Evolutionary conservation across 2,888 invertebrate species (phyloP).

Genomic region (Xylocampa areola): DNA sequence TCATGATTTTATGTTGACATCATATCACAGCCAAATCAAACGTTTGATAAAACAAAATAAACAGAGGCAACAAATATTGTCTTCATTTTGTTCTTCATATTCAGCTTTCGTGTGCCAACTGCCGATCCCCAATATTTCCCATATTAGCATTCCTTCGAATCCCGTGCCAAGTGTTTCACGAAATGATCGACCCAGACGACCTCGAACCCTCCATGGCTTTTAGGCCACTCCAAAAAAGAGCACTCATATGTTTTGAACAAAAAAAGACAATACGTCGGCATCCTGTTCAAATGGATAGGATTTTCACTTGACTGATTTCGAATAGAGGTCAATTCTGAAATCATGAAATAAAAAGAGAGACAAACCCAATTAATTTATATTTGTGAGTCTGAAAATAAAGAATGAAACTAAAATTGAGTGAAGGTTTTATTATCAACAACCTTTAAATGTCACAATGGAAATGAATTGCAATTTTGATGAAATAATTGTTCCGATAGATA

Average conservation of each 20-base stretch:
- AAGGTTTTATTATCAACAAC: too few relatives aligned
- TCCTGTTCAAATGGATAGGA: neutral
- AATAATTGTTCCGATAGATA: too few relatives aligned
- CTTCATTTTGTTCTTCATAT: neutral
- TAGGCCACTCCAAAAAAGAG: conserved; percentile 28
- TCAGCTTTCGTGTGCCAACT: conserved; percentile 36
- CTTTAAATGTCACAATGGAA: too few relatives aligned
- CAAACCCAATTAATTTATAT: too few relatives aligned
- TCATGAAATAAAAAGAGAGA: neutral
- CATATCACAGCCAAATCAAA: too few relatives aligned
- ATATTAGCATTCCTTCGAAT: conserved; percentile 20
- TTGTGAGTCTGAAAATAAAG: too few relatives aligned
- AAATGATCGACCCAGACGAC: conserved; percentile 27
- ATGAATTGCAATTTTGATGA: too few relatives aligned
- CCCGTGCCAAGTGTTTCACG: conserved; percentile 41
- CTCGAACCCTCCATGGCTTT: conserved; percentile 27
- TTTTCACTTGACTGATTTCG: neutral
- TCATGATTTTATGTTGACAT: too few relatives aligned
- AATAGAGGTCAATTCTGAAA: neutral
- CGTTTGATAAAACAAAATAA: neutral
- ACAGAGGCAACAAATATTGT: conserved; percentile 3
- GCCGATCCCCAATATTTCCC: conserved; percentile 4
- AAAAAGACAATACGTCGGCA: neutral
- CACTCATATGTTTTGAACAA: conserved; percentile 31
- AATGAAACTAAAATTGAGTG: too few relatives aligned